Evolutionary conservation across 2,888 invertebrate species (phyloP).

Genomic region (Rhodophaea formosa): DNA sequence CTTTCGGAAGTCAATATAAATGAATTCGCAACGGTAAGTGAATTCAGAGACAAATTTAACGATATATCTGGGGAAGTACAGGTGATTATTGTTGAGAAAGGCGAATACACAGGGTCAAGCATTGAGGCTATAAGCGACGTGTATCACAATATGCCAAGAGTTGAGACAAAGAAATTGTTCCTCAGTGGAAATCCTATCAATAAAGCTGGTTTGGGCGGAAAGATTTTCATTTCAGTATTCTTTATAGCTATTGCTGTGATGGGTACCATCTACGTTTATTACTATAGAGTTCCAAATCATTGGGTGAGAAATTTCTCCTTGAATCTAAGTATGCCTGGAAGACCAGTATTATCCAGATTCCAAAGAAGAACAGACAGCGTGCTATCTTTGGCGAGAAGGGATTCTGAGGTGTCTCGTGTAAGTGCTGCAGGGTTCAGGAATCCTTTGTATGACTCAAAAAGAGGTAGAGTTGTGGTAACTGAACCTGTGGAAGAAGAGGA

Average conservation of each 20-base stretch:
- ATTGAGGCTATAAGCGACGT: slow-evolving; percentile 52
- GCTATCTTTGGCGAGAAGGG: slow-evolving; percentile 64
- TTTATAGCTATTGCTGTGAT: slow-evolving; percentile 52
- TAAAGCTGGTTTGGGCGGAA: slow-evolving; percentile 50
- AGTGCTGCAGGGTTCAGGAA: slow-evolving; percentile 62
- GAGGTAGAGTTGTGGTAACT: slow-evolving; percentile 55
- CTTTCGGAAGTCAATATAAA: slow-evolving; percentile 27
- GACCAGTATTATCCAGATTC: slow-evolving; percentile 41
- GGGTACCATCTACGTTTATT: slow-evolving; percentile 55
- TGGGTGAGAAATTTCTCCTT: slow-evolving; percentile 20
- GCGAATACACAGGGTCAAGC: slow-evolving; percentile 58
- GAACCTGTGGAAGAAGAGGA: slow-evolving; percentile 49
- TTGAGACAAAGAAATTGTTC: slow-evolving; percentile 45
- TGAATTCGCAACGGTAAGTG: not conserved
- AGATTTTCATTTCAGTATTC: slow-evolving; percentile 61
- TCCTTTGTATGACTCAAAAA: slow-evolving; percentile 67
- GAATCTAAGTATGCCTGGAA: slow-evolving; percentile 15
- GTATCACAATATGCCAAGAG: slow-evolving; percentile 41
- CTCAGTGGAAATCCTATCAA: slow-evolving; percentile 60
- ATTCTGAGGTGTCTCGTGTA: slow-evolving; percentile 47
- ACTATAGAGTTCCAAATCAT: slow-evolving; percentile 43
- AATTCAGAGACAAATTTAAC: slow-evolving; percentile 1
- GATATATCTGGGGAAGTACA: slow-evolving; percentile 43
- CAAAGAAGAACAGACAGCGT: slow-evolving; percentile 65
- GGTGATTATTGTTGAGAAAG: slow-evolving; percentile 60